These are phyloP conservation scores for Drosophila maculinotata DNA, from an alignment of 2,888 invertebrate species.

Conservation along the genomic window DNA sequence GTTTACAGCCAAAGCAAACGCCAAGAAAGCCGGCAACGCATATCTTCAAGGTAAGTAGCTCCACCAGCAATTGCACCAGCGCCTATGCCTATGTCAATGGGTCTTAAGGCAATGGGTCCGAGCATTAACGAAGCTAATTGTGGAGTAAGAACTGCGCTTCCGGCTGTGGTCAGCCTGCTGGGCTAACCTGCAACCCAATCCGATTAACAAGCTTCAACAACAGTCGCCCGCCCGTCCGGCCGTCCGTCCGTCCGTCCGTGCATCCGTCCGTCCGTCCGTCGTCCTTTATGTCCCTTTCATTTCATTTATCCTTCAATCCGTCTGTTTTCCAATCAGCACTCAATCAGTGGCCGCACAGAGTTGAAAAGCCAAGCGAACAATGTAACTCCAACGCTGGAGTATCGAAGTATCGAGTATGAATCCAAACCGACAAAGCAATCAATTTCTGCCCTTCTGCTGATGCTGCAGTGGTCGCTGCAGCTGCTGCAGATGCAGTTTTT, in stretches of 20 bases:
- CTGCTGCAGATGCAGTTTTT: slow-evolving; percentile 27
- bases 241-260: too few relatives aligned
- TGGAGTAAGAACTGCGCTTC: slow-evolving; percentile 21
- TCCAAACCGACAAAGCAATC: slow-evolving; percentile 78
- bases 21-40: slow-evolving; percentile 77
- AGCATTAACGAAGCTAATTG: slow-evolving; percentile 58
- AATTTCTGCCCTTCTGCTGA: slow-evolving; percentile 56
- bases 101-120: neutral
- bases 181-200: slow-evolving; percentile 17
- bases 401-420: slow-evolving; percentile 40
- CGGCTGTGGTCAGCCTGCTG: slow-evolving; percentile 12
- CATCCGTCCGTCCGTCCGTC: neutral
- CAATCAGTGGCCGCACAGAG: slow-evolving; percentile 68
- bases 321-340: slow-evolving; percentile 80
- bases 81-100: neutral
- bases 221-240: slow-evolving; percentile 30
- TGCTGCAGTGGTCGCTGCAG: slow-evolving; percentile 12
- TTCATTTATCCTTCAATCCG: slow-evolving; percentile 54
- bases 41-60: slow-evolving; percentile 72
- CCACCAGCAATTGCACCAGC: neutral
- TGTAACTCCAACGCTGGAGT: slow-evolving; percentile 56
- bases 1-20: slow-evolving; percentile 82
- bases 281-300: neutral
- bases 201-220: slow-evolving; percentile 61
- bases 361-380: slow-evolving; percentile 68